Conservation (phyloP, 2,113 vertebrate genomes). For the Sciurus niger region DNA sequence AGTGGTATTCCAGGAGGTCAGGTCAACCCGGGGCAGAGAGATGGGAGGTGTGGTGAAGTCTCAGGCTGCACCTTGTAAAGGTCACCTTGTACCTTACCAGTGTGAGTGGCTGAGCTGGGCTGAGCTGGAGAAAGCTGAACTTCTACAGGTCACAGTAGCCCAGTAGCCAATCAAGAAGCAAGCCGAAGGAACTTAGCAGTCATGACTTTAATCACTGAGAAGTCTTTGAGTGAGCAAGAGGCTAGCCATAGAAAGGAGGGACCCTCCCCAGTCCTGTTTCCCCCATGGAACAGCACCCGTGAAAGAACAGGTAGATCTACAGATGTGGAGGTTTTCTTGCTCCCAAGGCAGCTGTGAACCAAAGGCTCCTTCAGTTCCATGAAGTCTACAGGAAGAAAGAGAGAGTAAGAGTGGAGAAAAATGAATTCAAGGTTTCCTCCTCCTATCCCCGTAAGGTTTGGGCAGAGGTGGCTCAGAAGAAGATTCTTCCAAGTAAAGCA, state of each 20-base stretch:
- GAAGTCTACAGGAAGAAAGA: neutral
- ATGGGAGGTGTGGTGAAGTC: neutral
- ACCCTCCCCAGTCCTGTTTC: neutral
- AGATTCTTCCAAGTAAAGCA: neutral
- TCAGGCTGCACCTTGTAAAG: neutral
- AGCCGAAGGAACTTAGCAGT: neutral
- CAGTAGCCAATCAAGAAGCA: neutral
- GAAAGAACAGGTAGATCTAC: too few relatives aligned
- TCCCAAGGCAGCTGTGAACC: neutral
- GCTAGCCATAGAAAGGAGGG: neutral
- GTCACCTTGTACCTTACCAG: neutral
- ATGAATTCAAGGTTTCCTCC: neutral
- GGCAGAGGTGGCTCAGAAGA: neutral
- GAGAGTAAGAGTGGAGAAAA: neutral
- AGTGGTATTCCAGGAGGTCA: neutral
- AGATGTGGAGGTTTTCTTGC: neutral
- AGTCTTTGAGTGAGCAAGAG: neutral
- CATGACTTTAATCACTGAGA: neutral
- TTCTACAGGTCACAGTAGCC: neutral
- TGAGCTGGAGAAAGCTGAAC: neutral
- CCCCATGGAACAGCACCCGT: accelerated
- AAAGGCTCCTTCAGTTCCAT: accelerated
- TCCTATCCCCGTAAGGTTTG: neutral
- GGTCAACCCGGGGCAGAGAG: neutral
- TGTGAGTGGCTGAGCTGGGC: neutral